phyloP scores from a whole-genome alignment of 2,888 invertebrate genomes.

The Drosophila kanekoi region DNA sequence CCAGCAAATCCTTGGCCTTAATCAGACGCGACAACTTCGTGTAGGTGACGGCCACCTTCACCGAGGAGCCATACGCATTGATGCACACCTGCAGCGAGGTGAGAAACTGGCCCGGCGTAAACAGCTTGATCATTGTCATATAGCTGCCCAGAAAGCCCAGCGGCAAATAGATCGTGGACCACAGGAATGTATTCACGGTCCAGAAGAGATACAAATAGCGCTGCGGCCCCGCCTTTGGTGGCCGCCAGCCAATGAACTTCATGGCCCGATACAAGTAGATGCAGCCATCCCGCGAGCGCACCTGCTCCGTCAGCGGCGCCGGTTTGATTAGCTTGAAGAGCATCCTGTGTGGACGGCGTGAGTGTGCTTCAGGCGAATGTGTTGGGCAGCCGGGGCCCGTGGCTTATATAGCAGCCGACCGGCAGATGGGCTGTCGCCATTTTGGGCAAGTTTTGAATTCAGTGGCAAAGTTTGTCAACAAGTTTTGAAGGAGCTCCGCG shows the following conservation, averaged over 20 bases:
- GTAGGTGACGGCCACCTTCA: conserved; percentile 61
- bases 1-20: conserved; percentile 54
- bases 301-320: conserved; percentile 47
- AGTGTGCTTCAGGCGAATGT: background rate
- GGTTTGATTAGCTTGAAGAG: conserved; percentile 55
- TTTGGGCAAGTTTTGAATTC: conserved; percentile 47
- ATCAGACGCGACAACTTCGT: conserved; percentile 58
- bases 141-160: conserved; percentile 64
- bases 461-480: conserved; percentile 51
- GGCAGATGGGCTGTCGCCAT: background rate
- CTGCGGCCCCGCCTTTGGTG: conserved; percentile 47
- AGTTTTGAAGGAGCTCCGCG: conserved; percentile 40
- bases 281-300: conserved; percentile 55
- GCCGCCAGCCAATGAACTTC: conserved; percentile 61
- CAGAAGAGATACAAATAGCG: conserved; percentile 56
- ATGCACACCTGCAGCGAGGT: conserved; percentile 73
- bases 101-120: conserved; percentile 67
- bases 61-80: conserved; percentile 68
- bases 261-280: conserved; percentile 64
- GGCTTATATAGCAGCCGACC: conserved; percentile 49
- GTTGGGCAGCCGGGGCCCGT: background rate
- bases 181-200: conserved; percentile 47
- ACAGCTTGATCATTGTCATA: conserved; percentile 53
- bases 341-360: conserved; percentile 31
- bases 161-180: conserved; percentile 54